These are phyloP conservation scores for Ophiothrix spiculata DNA, from an alignment of 35 echinoderm and acorn worm species.

Conservation along the genomic window DNA sequence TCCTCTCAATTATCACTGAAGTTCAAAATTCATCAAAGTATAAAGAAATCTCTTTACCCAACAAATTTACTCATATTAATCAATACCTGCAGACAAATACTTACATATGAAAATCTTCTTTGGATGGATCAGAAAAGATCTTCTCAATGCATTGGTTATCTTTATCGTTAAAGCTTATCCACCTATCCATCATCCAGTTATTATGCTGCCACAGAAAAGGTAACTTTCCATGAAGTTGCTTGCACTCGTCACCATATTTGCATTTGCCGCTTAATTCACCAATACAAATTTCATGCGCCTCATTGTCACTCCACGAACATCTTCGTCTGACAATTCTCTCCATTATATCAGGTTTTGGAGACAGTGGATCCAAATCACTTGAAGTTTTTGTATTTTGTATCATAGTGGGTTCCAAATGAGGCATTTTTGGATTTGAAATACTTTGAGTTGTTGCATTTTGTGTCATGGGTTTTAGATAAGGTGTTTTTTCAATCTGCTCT, in stretches of 20 bases:
- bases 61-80: no score
- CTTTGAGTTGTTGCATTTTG: no score
- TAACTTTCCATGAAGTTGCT: not conserved
- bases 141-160: constrained; percentile 8
- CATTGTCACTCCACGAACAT: no score
- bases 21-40: not conserved
- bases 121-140: not conserved
- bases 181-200: not conserved
- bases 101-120: not conserved
- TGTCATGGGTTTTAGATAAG: no score
- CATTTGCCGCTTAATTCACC: constrained; percentile 1
- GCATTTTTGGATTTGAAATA: no score
- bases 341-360: no score
- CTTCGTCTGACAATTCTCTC: no score
- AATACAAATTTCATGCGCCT: not conserved
- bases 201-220: constrained; percentile 19
- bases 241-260: not conserved
- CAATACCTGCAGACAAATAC: no score
- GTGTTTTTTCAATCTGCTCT: no score
- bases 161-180: not conserved
- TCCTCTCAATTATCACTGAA: not conserved
- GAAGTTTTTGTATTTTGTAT: no score
- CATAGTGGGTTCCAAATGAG: no score
- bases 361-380: no score
- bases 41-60: not conserved